Percentiles rank a stretch among this genome's conserved stretches.
phyloP scores from a whole-genome alignment of 2,113 vertebrate genomes.

The Columbina picui region DNA sequence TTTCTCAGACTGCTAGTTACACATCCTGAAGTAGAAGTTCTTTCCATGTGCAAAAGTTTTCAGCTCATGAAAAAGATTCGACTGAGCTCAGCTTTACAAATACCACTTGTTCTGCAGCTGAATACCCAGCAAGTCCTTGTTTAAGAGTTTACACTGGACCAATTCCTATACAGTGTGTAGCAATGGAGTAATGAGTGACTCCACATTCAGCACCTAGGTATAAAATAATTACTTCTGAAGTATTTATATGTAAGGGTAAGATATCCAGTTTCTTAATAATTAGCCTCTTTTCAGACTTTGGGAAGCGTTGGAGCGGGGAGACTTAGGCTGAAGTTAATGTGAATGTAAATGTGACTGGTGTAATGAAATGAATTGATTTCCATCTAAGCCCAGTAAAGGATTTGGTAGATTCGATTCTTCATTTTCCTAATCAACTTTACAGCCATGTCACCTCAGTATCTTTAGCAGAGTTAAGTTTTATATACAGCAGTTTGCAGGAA shows the following conservation, averaged over 20 bases:
- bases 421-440: not conserved
- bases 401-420: not conserved
- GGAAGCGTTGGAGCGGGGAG: not conserved
- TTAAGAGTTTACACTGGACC: slow-evolving; percentile 32
- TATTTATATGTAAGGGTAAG: not conserved
- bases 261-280: slow-evolving; percentile 31
- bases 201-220: not conserved
- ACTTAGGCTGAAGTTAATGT: not conserved
- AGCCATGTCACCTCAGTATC: not conserved
- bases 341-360: not conserved
- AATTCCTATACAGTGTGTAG: slow-evolving; percentile 4
- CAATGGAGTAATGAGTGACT: not conserved
- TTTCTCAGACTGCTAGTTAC: not conserved
- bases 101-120: not conserved
- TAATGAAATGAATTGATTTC: not conserved
- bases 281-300: not conserved
- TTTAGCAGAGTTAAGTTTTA: not conserved
- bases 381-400: not conserved
- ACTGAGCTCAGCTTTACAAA: not conserved
- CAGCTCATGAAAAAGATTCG: not conserved
- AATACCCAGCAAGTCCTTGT: slow-evolving; percentile 1
- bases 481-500: not conserved
- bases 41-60: slow-evolving; percentile 4
- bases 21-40: not conserved
- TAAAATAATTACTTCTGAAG: not conserved